Percentiles rank a stretch among this genome's conserved stretches.
These are phyloP conservation scores for Strigops habroptila DNA, from an alignment of 2,113 vertebrate species.

Conservation along the genomic window DNA sequence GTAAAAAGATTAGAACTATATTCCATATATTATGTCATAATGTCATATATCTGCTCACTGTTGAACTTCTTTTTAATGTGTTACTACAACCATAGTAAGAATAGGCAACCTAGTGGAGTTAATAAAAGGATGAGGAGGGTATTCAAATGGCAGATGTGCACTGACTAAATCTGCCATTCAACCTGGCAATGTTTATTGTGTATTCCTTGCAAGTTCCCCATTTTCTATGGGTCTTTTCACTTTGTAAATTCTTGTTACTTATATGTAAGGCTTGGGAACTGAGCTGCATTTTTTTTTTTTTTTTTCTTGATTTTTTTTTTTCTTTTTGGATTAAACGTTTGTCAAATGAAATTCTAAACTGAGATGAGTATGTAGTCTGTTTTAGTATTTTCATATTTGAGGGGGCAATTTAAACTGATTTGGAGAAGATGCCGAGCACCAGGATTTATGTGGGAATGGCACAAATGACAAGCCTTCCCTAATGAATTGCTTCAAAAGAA, in stretches of 20 bases:
- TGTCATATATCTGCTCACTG: background rate
- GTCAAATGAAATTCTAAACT: background rate
- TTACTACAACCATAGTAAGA: background rate
- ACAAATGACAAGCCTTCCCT: slow-evolving; percentile 19
- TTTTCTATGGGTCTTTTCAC: background rate
- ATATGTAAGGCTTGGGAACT: background rate
- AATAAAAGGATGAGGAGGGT: background rate
- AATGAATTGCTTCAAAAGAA: slow-evolving; percentile 40
- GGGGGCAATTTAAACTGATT: background rate
- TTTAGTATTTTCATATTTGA: background rate
- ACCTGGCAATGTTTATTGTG: background rate
- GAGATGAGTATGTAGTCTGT: background rate
- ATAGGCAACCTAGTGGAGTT: background rate
- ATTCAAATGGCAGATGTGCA: background rate
- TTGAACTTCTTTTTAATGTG: background rate
- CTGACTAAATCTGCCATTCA: background rate
- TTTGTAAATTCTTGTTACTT: background rate
- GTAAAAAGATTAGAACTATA: background rate
- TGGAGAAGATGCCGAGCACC: background rate
- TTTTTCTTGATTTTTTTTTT: background rate
- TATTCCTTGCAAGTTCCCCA: background rate
- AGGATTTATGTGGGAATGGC: slow-evolving; percentile 13
- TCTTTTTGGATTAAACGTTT: background rate
- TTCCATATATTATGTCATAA: background rate
- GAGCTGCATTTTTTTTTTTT: background rate